These are phyloP conservation scores for Chaetophractus vellerosus DNA, from an alignment of 2,797 vertebrate species.

Conservation along the genomic window DNA sequence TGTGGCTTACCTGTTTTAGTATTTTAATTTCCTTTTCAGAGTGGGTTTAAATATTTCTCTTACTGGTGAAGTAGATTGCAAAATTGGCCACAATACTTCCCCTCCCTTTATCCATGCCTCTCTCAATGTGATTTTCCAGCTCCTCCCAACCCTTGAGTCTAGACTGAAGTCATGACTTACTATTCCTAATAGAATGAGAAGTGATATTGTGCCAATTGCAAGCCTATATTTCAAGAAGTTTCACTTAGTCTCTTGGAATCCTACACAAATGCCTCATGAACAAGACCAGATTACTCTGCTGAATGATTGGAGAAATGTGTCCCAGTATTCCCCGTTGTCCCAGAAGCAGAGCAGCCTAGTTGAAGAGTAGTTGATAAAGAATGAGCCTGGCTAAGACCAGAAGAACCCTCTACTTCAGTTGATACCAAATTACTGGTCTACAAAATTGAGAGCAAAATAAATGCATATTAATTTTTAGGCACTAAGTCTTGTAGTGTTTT, in stretches of 20 bases:
- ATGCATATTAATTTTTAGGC: neutral
- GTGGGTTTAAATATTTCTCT: neutral
- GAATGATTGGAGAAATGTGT: neutral
- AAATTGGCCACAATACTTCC: neutral
- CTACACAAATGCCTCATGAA: neutral
- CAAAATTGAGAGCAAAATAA: neutral
- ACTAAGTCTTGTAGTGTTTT: neutral
- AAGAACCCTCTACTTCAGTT: neutral
- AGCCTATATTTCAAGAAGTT: neutral
- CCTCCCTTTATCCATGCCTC: neutral
- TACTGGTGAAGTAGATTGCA: neutral
- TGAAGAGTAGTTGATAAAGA: neutral
- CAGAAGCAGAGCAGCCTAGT: neutral
- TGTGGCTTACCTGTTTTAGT: neutral
- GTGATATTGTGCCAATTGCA: neutral
- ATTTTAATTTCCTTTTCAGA: neutral
- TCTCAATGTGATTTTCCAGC: neutral
- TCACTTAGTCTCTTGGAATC: neutral
- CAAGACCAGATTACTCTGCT: neutral
- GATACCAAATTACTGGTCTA: neutral
- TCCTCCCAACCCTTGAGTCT: neutral
- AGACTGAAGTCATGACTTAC: neutral
- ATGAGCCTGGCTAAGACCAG: neutral
- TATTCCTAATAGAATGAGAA: neutral
- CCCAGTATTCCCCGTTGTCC: neutral